A percentile compares a stretch with the other conserved stretches of the same genome.
These are phyloP conservation scores for Syngnathus acus DNA, from an alignment of 2,797 vertebrate genomes.

Conservation along the genomic window DNA sequence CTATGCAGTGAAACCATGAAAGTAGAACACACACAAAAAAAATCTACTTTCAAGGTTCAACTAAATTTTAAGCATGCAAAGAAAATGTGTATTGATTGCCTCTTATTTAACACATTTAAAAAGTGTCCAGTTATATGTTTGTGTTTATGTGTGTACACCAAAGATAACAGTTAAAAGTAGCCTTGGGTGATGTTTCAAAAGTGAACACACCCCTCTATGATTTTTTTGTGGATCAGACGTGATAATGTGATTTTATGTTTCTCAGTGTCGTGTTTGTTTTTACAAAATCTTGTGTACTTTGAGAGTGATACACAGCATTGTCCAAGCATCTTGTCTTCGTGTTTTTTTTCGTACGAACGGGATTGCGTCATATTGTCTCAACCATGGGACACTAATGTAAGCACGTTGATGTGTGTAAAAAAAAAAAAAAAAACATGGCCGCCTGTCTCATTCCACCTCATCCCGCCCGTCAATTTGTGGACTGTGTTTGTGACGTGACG, in stretches of 20 bases:
- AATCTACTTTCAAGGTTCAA: neutral
- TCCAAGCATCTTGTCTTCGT: neutral
- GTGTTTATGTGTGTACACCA: neutral
- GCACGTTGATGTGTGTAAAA: slow-evolving; percentile 4
- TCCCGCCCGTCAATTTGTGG: slow-evolving; percentile 14
- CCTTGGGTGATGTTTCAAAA: neutral
- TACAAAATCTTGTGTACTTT: neutral
- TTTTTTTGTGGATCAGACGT: neutral
- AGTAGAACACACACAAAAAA: neutral
- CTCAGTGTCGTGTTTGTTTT: neutral
- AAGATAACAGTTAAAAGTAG: neutral
- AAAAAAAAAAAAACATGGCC: slow-evolving; percentile 4
- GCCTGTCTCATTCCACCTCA: slow-evolving; percentile 27
- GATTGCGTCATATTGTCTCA: neutral
- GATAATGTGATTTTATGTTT: neutral
- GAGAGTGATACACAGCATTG: neutral
- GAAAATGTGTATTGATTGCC: neutral
- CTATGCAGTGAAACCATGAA: neutral
- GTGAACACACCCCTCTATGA: neutral
- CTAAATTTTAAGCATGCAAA: neutral
- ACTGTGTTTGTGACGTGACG: slow-evolving; percentile 25
- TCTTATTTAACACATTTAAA: neutral
- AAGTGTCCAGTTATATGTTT: neutral
- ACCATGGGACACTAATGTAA: neutral
- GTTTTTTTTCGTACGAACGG: neutral